Evolutionary conservation across 2,888 invertebrate genomes (phyloP), one percentile per base, ranked within the genome.

Genomic region (Tenthredo scrophulariae): DNA sequence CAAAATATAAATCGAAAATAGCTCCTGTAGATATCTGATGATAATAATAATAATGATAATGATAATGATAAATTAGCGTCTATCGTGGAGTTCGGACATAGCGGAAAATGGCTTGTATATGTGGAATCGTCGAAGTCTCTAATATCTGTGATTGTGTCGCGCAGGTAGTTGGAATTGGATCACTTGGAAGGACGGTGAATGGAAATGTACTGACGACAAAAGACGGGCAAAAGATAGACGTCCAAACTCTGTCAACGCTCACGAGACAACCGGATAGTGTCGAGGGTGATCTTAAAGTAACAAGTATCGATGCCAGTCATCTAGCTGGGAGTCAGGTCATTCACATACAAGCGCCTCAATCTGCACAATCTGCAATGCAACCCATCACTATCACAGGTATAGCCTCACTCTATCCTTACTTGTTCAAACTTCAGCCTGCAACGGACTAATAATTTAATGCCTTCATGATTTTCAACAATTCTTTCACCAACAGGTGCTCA

Each of bases 331-430:
- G 93, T 50, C 93, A 93, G 89, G 92, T 93, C 3, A 93, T 93
- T 89, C 93, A 93, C 88, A 93, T 93, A 70, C 93, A 93, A 3
- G 87, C 92, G 37, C 89, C 88, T 13, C 88, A 88, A 37, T 72
- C 86, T 2, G 85, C 91, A 10, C 92, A 92, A 84, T 88, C 89
- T 22, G 87, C 92, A 13, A 91, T 92, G 15, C 96, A 96, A 91
- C 96, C 96, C 1, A 95, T 97, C 85, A 96, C 97, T 15, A 96
- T 97, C 85, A 96, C 96, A 87, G 92, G 92, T 90, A 87, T 54
- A 46, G 82, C 5, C 22, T 46, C 2, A 40, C 18, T 82, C n/a
- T 46, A 15, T 2, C 33, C 1, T 33, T 26, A 18, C 33, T 18
- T 67, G 18, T 67, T 67, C 33, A 26, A 75, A 75, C 33, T 29